Conservation (phyloP, 2,113 vertebrate genomes). For the Myocastor coypus region DNA sequence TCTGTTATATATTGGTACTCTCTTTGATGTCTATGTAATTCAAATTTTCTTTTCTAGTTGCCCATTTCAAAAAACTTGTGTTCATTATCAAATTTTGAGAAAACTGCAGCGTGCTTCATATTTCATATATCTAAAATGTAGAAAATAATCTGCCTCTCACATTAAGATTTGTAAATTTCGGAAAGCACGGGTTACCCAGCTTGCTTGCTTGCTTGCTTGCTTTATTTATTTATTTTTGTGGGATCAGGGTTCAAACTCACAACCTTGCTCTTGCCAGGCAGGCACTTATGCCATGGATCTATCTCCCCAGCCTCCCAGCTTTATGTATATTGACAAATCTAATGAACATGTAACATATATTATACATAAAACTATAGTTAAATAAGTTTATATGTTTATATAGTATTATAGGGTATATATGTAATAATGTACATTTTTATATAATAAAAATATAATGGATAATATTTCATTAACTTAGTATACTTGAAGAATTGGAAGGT, state of each 20-base stretch:
- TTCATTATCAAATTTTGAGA: conserved; percentile 49
- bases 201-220: no score
- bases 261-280: no score
- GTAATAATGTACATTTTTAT: background rate
- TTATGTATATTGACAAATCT: conserved; percentile 7
- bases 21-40: conserved; percentile 35
- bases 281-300: no score
- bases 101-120: conserved; percentile 10
- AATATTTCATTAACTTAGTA: background rate
- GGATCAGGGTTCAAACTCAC: no score
- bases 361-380: conserved; percentile 23
- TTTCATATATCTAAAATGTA: conserved; percentile 36
- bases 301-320: no score
- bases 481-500: no score
- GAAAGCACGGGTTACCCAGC: background rate
- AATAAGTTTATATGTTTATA: background rate
- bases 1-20: background rate
- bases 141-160: background rate
- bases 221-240: no score
- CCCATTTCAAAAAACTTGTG: conserved; percentile 10
- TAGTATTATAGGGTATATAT: background rate
- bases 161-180: conserved; percentile 26
- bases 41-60: conserved; percentile 40
- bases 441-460: background rate
- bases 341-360: background rate